Percentiles rank a stretch among this genome's conserved stretches.
phyloP scores from a whole-genome alignment of 1,140 invertebrate genomes.

The Drosophila neocordata region DNA sequence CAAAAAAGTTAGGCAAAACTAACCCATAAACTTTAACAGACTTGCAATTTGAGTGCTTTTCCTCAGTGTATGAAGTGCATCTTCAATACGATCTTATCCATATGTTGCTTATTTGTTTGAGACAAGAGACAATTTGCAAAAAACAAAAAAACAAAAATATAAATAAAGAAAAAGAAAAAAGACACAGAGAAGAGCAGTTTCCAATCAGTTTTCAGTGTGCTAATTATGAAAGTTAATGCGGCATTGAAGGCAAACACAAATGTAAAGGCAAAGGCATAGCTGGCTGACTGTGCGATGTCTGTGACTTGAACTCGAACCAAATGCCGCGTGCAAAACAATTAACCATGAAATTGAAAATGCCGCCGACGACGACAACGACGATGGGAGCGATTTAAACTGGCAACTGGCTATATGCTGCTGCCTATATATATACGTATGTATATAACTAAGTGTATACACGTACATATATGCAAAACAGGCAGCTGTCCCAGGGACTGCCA shows the following conservation, averaged over 20 bases:
- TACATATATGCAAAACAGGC: slow-evolving; percentile 32
- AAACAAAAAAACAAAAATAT: slow-evolving; percentile 17
- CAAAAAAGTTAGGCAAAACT: too few relatives aligned
- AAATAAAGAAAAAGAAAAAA: background rate
- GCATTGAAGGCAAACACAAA: slow-evolving; percentile 44
- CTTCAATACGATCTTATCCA: slow-evolving; percentile 55
- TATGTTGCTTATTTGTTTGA: slow-evolving; percentile 74
- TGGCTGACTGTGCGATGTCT: slow-evolving; percentile 22
- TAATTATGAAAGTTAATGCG: slow-evolving; percentile 81
- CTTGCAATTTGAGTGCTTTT: too few relatives aligned
- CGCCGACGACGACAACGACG: slow-evolving; percentile 34
- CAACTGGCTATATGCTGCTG: slow-evolving; percentile 51
- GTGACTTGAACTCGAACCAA: slow-evolving; percentile 60
- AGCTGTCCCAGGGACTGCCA: slow-evolving; percentile 53
- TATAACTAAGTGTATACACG: background rate
- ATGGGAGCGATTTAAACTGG: slow-evolving; percentile 59
- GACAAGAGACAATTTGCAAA: slow-evolving; percentile 54
- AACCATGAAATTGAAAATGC: slow-evolving; percentile 81
- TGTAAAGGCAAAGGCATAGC: background rate
- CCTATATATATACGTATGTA: too few relatives aligned
- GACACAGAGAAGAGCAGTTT: slow-evolving; percentile 43
- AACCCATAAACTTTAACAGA: too few relatives aligned
- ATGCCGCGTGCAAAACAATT: slow-evolving; percentile 80
- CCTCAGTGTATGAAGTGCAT: slow-evolving; percentile 23
- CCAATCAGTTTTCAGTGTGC: slow-evolving; percentile 71